Percentiles rank a stretch among this genome's conserved stretches.
Evolutionary conservation across 1,140 invertebrate species (phyloP).

Genomic region (Conus ventricosus): DNA sequence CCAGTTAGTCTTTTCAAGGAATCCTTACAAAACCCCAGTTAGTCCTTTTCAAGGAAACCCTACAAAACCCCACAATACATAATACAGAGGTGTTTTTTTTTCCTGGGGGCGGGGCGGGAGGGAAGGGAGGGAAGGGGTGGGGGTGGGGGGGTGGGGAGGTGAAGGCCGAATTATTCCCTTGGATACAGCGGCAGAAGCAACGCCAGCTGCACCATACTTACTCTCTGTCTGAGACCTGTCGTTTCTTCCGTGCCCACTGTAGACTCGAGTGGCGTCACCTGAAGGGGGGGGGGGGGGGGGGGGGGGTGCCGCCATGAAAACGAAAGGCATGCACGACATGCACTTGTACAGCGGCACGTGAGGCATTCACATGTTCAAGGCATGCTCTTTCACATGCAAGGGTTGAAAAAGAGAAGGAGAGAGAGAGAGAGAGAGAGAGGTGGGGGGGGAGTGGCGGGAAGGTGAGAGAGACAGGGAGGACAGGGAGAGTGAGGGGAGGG

Average conservation of each 20-base stretch:
- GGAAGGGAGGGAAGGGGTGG: too few species aligned
- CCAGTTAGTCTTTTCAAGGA: too few species aligned
- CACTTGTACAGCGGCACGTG: background rate
- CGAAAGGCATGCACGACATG: background rate
- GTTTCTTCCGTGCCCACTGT: background rate
- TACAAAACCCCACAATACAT: too few species aligned
- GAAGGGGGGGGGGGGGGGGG: too few species aligned
- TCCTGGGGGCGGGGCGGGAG: too few species aligned
- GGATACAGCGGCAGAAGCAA: too few species aligned
- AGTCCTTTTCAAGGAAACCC: too few species aligned
- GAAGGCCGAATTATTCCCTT: too few species aligned
- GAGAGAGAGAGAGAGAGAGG: background rate
- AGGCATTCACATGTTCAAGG: background rate
- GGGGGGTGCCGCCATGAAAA: background rate
- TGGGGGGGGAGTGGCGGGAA: background rate
- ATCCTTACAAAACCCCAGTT: too few species aligned
- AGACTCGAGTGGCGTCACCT: background rate
- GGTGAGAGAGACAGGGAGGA: constrained; percentile 10
- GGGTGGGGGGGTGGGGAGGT: too few species aligned
- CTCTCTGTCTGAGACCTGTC: background rate
- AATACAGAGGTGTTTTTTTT: too few species aligned
- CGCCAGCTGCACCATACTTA: background rate
- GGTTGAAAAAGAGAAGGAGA: constrained; percentile 7
- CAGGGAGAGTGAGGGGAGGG: background rate
- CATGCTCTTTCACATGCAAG: background rate